Evolutionary conservation across 2,797 vertebrate genomes (phyloP).

Genomic region (Catamblyrhynchus diadema): DNA sequence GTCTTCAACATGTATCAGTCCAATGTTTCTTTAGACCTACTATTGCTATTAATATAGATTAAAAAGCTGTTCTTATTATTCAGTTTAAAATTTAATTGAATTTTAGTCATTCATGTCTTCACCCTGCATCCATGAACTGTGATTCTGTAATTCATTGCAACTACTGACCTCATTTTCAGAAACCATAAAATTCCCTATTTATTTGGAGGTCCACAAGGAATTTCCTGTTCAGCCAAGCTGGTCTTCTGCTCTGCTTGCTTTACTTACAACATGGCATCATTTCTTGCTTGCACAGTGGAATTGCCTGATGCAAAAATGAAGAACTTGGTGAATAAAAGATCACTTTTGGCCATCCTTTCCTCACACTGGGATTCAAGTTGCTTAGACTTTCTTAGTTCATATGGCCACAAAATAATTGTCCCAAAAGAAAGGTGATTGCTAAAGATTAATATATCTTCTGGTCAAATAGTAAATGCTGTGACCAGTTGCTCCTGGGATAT

Average conservation of each 20-base stretch:
- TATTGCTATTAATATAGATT: not conserved
- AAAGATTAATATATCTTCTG: not conserved
- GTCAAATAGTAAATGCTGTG: not conserved
- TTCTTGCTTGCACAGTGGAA: not conserved
- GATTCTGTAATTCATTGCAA: not conserved
- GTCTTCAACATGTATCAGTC: not conserved
- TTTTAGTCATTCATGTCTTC: not conserved
- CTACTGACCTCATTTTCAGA: rapidly evolving
- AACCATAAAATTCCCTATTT: not conserved
- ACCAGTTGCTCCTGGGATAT: not conserved
- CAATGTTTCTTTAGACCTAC: not conserved
- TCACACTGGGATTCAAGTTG: not conserved
- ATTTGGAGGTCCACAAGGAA: not conserved
- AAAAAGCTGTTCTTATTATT: not conserved
- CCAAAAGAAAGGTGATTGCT: not conserved
- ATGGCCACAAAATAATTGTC: not conserved
- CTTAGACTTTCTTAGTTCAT: not conserved
- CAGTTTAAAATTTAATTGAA: not conserved
- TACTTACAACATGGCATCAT: not conserved
- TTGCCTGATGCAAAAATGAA: not conserved
- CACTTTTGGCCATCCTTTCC: not conserved
- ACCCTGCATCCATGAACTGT: not conserved
- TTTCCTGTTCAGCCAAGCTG: not conserved
- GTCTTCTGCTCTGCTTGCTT: not conserved
- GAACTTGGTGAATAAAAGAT: not conserved